phyloP scores from a whole-genome alignment of 1,140 invertebrate species.

The Drosophila kurseongensis region DNA sequence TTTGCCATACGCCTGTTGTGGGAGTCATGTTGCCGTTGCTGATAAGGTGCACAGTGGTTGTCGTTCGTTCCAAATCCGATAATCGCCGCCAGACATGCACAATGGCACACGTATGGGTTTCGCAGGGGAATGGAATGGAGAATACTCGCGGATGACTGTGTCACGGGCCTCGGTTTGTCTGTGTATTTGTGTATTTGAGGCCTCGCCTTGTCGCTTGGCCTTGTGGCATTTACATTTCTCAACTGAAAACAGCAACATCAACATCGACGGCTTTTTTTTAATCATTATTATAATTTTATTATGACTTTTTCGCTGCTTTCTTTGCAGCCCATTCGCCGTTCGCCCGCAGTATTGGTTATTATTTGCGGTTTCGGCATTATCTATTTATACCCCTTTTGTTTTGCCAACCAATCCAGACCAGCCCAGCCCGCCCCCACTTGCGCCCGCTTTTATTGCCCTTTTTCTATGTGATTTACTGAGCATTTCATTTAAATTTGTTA shows the following conservation, averaged over 20 bases:
- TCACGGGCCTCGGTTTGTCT: slow-evolving; percentile 69
- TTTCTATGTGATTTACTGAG: slow-evolving; percentile 43
- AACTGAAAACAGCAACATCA: slow-evolving; percentile 53
- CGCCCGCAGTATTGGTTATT: slow-evolving; percentile 28
- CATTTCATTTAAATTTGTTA: slow-evolving; percentile 61
- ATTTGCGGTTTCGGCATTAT: slow-evolving; percentile 63
- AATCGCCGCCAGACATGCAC: slow-evolving; percentile 60
- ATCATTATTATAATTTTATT: slow-evolving; percentile 78
- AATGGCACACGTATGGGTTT: slow-evolving; percentile 18
- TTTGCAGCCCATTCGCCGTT: slow-evolving; percentile 42
- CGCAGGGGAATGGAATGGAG: slow-evolving; percentile 7
- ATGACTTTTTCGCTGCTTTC: slow-evolving; percentile 71
- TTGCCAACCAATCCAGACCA: slow-evolving; percentile 26
- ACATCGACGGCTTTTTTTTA: slow-evolving; percentile 56
- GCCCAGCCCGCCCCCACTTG: slow-evolving; percentile 31
- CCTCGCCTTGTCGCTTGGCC: slow-evolving; percentile 83
- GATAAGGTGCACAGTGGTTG: slow-evolving; percentile 51
- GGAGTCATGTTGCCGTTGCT: slow-evolving; percentile 7
- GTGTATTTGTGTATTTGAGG: slow-evolving; percentile 53
- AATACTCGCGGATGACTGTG: slow-evolving; percentile 66
- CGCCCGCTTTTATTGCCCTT: slow-evolving; percentile 40
- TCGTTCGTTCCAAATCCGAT: slow-evolving; percentile 35
- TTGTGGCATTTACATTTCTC: slow-evolving; percentile 83
- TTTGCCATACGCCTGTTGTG: background rate
- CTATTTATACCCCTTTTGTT: slow-evolving; percentile 66